Conservation (phyloP, 2,113 vertebrate species). For the Corythornis madagascariensis region DNA sequence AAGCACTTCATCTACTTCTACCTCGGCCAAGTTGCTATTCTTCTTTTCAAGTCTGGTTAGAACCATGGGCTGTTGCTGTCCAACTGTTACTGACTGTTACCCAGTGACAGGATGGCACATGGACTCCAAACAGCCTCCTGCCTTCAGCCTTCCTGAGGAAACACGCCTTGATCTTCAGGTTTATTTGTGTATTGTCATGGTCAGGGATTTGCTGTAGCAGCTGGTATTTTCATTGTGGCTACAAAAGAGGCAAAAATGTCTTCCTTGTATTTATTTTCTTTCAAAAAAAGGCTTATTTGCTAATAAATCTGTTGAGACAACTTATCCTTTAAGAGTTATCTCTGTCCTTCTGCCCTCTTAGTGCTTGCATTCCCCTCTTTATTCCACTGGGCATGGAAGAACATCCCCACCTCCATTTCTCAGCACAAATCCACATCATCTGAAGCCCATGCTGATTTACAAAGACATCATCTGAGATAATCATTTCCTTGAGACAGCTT, state of each 20-base stretch:
- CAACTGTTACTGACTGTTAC: constrained; percentile 4
- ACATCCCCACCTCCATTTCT: neutral
- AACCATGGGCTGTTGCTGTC: constrained; percentile 47
- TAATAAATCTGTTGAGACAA: constrained; percentile 74
- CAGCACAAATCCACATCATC: neutral
- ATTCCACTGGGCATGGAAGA: neutral
- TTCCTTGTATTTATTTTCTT: constrained; percentile 79
- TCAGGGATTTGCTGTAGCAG: constrained; percentile 85
- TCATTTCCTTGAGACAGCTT: neutral
- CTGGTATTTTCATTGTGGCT: constrained; percentile 74
- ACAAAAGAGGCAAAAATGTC: constrained; percentile 65
- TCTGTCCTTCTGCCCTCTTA: neutral
- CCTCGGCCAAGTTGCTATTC: constrained; percentile 97
- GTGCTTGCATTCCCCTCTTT: neutral
- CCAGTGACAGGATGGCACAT: constrained; percentile 66
- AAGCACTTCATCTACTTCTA: constrained; percentile 99
- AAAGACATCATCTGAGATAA: neutral
- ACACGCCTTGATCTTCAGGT: constrained; percentile 64
- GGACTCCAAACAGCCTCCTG: constrained; percentile 67
- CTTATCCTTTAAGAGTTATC: constrained; percentile 15
- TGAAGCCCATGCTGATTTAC: neutral
- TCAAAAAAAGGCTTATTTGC: constrained; percentile 60
- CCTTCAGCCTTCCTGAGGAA: constrained; percentile 75
- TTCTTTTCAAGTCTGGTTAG: constrained; percentile 97
- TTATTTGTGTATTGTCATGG: constrained; percentile 78